Base-by-base conservation (phyloP, 1,140 invertebrate species). In the Drosophila pseudoananassae region DNA sequence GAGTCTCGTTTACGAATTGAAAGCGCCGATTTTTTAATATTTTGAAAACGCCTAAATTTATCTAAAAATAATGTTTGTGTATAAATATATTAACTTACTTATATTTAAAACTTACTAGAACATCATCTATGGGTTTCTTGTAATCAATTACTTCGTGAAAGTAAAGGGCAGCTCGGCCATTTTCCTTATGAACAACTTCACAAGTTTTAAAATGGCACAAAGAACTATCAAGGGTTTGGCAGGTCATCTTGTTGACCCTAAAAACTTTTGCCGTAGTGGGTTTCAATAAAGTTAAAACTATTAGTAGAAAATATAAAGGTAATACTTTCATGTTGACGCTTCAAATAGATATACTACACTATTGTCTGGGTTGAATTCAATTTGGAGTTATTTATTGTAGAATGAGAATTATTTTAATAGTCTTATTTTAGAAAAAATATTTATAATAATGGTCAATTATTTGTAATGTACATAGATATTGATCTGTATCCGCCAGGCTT, bases 1-100 rank as follows among this genome's bases (percentile, higher is more conserved):
- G 4, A 0, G 78, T 82, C 17, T 82, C 79, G 27, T 82, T 82
- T 0, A 82, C n/a, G 1, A 82, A 27, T 8, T 65, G 57, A 6
- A 73, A 49, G 3, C 68, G 74, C 1, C 60, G 40, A 0, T 49
- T 38, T 2, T 57, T 78, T 1, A 9, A 12, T 36, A 49, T 14
- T 38, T 53, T 82, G 7, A 29, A 69, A 8, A 57, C 1, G 0
- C 12, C 46, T 0, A 82, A 8, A 29, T 49, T 49, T 0, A 82
- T 7, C 78, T 73, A 4, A 64, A 57, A 9, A 9, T 6, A 1
- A 8, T 27, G 5, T 27, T 27, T 7, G 6, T 27, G 6, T 7
- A 27, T 27, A 27, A 36, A 4, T 0, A 5, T 4, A 33, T 2
- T 12, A 9, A 12, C 4, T 17, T n/a, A n/a, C n/a, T 20, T 7